These are phyloP conservation scores for Metopolophium dirhodum DNA, from an alignment of 1,140 invertebrate genomes.

Conservation along the genomic window DNA sequence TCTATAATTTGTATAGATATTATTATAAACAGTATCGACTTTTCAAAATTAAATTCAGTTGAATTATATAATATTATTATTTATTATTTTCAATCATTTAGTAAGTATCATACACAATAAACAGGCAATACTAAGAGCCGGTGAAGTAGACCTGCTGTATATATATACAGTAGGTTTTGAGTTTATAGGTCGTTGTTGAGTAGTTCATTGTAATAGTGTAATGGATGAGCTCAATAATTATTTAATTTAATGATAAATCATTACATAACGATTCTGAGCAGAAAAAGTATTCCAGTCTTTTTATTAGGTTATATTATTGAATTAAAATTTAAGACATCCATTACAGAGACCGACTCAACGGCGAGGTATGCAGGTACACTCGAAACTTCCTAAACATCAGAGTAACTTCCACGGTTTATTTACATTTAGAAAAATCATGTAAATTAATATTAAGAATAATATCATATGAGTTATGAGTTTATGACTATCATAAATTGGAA, in stretches of 20 bases:
- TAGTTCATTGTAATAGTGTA: background rate
- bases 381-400: background rate
- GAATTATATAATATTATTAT: too few species aligned
- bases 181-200: background rate
- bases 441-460: too few species aligned
- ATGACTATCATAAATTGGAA: background rate
- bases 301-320: background rate
- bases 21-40: background rate
- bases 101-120: background rate
- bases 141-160: background rate
- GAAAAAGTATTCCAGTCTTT: background rate
- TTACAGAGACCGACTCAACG: background rate
- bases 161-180: background rate
- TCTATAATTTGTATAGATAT: background rate
- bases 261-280: background rate
- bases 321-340: background rate
- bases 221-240: background rate
- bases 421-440: background rate
- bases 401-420: background rate
- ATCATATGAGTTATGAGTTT: background rate
- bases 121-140: background rate
- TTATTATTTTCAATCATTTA: too few species aligned
- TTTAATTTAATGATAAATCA: background rate
- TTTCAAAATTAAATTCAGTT: background rate
- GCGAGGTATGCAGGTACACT: background rate